Evolutionary conservation across 1,140 invertebrate species (phyloP).

Genomic region (Euura lappo): DNA sequence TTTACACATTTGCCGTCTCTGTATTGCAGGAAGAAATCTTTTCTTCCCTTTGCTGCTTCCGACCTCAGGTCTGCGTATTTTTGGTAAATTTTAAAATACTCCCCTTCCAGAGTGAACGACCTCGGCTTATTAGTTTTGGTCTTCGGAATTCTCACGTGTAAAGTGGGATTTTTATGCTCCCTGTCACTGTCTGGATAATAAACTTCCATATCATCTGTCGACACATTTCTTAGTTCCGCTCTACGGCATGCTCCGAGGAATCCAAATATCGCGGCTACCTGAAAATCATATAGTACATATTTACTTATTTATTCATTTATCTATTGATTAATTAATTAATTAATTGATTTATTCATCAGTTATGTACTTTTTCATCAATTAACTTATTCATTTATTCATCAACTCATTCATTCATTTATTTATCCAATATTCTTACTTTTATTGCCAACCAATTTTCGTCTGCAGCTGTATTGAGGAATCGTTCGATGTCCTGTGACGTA

Average conservation of each 20-base stretch:
- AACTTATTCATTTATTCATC: not conserved
- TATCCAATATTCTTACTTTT: conserved; percentile 10
- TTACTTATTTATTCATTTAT: too few relatives aligned
- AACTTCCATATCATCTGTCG: conserved; percentile 10
- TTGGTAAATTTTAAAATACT: too few relatives aligned
- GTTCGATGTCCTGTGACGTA: conserved; percentile 1
- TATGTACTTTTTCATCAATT: too few relatives aligned
- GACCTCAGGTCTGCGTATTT: not conserved
- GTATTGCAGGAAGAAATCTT: too few relatives aligned
- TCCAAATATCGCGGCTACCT: conserved; percentile 12
- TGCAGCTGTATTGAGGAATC: conserved; percentile 11
- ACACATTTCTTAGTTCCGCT: conserved; percentile 3
- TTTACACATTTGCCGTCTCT: too few relatives aligned
- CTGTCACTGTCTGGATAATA: conserved; percentile 14
- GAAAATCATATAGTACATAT: conserved; percentile 6
- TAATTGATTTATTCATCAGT: too few relatives aligned
- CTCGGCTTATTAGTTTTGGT: not conserved
- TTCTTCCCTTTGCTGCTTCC: too few relatives aligned
- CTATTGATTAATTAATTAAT: too few relatives aligned
- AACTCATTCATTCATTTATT: too few relatives aligned
- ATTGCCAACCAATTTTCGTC: conserved; percentile 15
- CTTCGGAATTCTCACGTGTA: not conserved
- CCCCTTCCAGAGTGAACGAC: not conserved
- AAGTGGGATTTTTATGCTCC: not conserved
- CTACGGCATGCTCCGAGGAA: conserved; percentile 16